Evolutionary conservation across 2,113 vertebrate genomes (phyloP).

Genomic region (Zingel zingel): DNA sequence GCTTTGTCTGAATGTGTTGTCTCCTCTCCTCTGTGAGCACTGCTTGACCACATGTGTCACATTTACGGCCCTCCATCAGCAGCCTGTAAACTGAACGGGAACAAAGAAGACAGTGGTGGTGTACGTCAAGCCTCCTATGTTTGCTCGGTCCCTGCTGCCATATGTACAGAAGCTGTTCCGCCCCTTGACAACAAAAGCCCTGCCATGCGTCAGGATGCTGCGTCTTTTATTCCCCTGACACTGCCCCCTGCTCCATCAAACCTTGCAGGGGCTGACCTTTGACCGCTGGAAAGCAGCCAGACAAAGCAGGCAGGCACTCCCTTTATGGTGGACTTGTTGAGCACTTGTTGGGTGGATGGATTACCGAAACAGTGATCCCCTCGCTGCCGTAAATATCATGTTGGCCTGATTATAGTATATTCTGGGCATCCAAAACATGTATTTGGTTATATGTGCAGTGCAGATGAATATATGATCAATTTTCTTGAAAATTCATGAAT

Average conservation of each 20-base stretch:
- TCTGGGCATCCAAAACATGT: neutral
- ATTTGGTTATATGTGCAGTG: neutral
- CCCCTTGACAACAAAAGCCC: slow-evolving; percentile 63
- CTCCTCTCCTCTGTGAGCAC: neutral
- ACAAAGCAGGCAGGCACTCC: slow-evolving; percentile 63
- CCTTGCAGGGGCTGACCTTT: slow-evolving; percentile 59
- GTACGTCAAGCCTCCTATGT: slow-evolving; percentile 12
- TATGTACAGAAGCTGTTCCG: slow-evolving; percentile 70
- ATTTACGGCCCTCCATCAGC: slow-evolving; percentile 38
- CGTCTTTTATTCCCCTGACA: slow-evolving; percentile 70
- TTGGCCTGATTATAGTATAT: neutral
- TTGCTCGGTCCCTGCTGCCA: slow-evolving; percentile 49
- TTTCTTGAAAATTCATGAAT: neutral
- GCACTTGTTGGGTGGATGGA: slow-evolving; percentile 14
- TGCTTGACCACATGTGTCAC: slow-evolving; percentile 25
- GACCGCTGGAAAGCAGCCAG: slow-evolving; percentile 57
- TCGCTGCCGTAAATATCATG: neutral
- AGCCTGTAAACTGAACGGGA: slow-evolving; percentile 48
- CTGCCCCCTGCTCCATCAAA: slow-evolving; percentile 49
- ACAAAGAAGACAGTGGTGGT: slow-evolving; percentile 62
- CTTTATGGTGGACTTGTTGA: slow-evolving; percentile 35
- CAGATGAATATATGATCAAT: neutral
- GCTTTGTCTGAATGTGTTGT: slow-evolving; percentile 16
- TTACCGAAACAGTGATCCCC: neutral
- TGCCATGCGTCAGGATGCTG: slow-evolving; percentile 78